Evolutionary conservation across 2,113 vertebrate species (phyloP), one percentile per base, ranked within the genome.

Genomic region (Atractosteus spatula): DNA sequence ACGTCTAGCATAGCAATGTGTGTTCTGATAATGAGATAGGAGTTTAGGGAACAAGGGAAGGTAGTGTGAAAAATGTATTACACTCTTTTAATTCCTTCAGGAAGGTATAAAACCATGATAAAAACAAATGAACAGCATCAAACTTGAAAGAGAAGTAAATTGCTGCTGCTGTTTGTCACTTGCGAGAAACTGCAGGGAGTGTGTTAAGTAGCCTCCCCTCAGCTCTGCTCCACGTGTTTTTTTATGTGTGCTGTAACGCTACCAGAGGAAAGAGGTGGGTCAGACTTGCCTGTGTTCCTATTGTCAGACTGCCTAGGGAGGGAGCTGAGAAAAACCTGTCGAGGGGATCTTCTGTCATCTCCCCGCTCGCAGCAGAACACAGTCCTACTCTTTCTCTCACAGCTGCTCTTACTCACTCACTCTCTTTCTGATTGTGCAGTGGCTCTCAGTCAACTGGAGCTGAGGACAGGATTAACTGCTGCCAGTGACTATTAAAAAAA

Each of bases 201-300:
- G 62, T 43, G 62, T 41, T n/a, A 65, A 65, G 62, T 11, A 65
- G 62, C 3, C 62, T 65, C 3, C 62, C 62, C 62, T 65, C 16
- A 64, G 62, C 62, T 11, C 8, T 65, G 62, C 41, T 65, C 62
- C 62, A 65, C 62, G 41, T 65, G 62, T 65, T 65, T 74, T 75
- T 77, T 80, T 82, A 84, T 89, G 81, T 87, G 87, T 77, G 78
- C 57, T 84, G 84, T 89, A 88, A 87, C 87, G 89, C 81, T 81
- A 76, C 81, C 78, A 81, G 74, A 83, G 79, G 64, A 82, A 65
- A 65, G 62, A 65, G 62, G 81, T 82, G 81, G 76, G 82, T 70
- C 77, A 81, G 79, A 82, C 79, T 78, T 2, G 78, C 80, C 72
- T 72, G 81, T 69, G 77, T 80, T 81, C 82, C 83, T 83, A 89